Conservation (phyloP, 2,797 vertebrate genomes). For the Cuculus canorus region DNA sequence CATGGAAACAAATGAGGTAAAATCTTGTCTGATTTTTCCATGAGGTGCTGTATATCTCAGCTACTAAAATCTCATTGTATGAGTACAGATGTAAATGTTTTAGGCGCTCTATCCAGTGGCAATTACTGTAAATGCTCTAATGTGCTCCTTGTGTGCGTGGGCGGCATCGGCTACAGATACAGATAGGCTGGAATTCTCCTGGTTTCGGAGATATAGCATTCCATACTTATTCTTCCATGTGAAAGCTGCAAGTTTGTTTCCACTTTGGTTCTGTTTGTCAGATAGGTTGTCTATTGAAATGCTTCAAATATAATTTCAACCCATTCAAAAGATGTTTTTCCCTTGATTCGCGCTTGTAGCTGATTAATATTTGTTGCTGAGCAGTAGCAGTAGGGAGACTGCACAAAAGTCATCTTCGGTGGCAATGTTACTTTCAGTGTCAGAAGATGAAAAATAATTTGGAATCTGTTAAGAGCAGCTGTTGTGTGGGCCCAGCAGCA, state of each 20-base stretch:
- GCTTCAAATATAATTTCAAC: background rate
- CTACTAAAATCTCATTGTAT: background rate
- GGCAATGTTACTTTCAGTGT: slow-evolving; percentile 1
- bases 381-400: background rate
- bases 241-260: background rate
- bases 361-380: background rate
- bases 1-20: background rate
- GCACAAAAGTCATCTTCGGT: background rate
- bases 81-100: background rate
- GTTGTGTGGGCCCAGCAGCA: slow-evolving; percentile 33
- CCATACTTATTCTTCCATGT: fast-evolving
- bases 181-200: background rate
- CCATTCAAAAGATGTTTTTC: background rate
- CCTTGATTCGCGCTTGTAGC: background rate
- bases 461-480: slow-evolving; percentile 36
- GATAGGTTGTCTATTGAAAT: background rate
- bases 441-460: slow-evolving; percentile 35
- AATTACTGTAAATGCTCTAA: background rate
- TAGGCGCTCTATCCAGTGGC: background rate
- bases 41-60: background rate
- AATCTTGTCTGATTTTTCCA: background rate
- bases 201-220: background rate
- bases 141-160: background rate
- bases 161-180: background rate
- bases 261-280: background rate